These are phyloP conservation scores for Orussus abietinus DNA, from an alignment of 1,140 invertebrate species.

Conservation along the genomic window DNA sequence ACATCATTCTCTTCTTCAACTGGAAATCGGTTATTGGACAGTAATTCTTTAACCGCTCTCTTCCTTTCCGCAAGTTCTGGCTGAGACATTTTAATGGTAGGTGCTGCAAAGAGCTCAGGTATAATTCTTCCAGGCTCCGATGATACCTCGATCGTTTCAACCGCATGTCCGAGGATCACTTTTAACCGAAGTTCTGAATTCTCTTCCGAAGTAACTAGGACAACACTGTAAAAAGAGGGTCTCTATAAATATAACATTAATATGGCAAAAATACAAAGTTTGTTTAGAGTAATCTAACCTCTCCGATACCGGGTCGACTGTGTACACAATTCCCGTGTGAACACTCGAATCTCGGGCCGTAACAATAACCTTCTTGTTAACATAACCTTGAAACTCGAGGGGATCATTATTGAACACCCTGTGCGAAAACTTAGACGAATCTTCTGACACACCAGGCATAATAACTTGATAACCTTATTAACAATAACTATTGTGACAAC, in stretches of 20 bases:
- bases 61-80: constrained; percentile 25
- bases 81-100: constrained; percentile 19
- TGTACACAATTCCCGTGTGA: constrained; percentile 41
- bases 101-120: constrained; percentile 36
- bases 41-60: constrained; percentile 28
- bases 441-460: no score
- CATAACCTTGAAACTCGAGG: constrained; percentile 37
- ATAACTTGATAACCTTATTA: no score
- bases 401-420: constrained; percentile 44
- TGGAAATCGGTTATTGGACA: constrained; percentile 39
- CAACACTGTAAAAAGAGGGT: constrained; percentile 31
- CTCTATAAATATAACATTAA: neutral
- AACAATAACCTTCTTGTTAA: constrained; percentile 37
- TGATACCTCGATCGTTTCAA: constrained; percentile 33
- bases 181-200: constrained; percentile 23
- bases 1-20: constrained; percentile 33
- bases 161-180: constrained; percentile 35
- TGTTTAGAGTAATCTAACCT: constrained; percentile 34
- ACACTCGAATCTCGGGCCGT: constrained; percentile 31
- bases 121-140: constrained; percentile 19
- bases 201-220: constrained; percentile 30
- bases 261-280: neutral
- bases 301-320: constrained; percentile 47
- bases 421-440: constrained; percentile 27
- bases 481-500: no score